Conservation (phyloP, 2,797 vertebrate species). For the Tarsius wallacei region DNA sequence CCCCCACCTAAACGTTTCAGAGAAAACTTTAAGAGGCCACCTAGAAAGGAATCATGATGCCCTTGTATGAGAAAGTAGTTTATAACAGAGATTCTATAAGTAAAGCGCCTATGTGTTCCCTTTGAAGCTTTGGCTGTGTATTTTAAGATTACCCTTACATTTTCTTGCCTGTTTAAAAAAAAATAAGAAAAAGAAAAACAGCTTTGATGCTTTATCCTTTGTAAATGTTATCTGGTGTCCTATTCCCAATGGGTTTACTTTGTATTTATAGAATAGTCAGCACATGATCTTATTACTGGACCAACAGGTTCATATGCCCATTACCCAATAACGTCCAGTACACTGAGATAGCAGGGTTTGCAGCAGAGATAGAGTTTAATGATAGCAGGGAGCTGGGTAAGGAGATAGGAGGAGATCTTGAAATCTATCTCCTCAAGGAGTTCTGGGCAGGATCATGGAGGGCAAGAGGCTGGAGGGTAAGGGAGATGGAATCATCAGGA, state of each 20-base stretch:
- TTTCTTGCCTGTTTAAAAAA: constrained; percentile 5
- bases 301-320: too few relatives aligned
- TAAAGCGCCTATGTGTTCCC: background rate
- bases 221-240: constrained; percentile 8
- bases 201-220: constrained; percentile 30
- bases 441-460: too few relatives aligned
- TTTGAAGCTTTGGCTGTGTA: background rate
- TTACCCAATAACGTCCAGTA: too few relatives aligned
- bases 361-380: too few relatives aligned
- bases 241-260: constrained; percentile 5
- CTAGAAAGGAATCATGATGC: background rate
- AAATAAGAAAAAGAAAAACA: background rate
- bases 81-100: background rate
- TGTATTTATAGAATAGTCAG: background rate
- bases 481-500: too few relatives aligned
- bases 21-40: background rate
- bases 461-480: too few relatives aligned
- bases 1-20: background rate
- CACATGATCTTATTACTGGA: background rate
- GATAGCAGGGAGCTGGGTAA: too few relatives aligned
- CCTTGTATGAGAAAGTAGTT: constrained; percentile 8
- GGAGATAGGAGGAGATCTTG: too few relatives aligned
- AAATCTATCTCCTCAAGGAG: too few relatives aligned
- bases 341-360: too few relatives aligned
- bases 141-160: constrained; percentile 34